Evolutionary conservation across 2,888 invertebrate genomes (phyloP).

Genomic region (Liodrosophila aerea): DNA sequence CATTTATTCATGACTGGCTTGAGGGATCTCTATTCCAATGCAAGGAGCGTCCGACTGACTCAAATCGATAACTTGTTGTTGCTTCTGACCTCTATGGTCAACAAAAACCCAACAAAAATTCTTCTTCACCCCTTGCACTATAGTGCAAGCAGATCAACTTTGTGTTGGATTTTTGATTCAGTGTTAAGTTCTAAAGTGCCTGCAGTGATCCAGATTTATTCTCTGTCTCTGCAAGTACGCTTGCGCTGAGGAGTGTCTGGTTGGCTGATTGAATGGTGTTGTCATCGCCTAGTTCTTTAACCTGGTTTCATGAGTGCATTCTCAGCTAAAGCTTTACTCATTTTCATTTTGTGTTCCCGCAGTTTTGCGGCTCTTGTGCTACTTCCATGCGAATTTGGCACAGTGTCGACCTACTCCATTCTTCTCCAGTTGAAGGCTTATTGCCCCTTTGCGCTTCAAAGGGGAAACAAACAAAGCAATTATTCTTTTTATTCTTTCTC

Average conservation of each 20-base stretch:
- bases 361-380: conserved; percentile 53
- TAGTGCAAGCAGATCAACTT: too few relatives aligned
- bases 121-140: too few relatives aligned
- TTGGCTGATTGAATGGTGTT: too few relatives aligned
- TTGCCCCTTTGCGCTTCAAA: not conserved
- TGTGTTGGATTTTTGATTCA: conserved; percentile 48
- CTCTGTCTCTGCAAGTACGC: conserved; percentile 25
- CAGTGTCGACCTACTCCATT: conserved; percentile 24
- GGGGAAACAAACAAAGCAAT: too few relatives aligned
- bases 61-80: too few relatives aligned
- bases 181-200: conserved; percentile 54
- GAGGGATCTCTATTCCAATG: too few relatives aligned
- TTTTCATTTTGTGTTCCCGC: conserved; percentile 20
- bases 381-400: conserved; percentile 57
- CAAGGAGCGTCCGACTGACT: too few relatives aligned
- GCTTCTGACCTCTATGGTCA: too few relatives aligned
- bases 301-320: conserved; percentile 22
- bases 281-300: conserved; percentile 30
- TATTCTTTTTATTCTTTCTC: conserved; percentile 4
- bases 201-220: conserved; percentile 6
- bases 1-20: too few relatives aligned
- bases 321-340: conserved; percentile 47
- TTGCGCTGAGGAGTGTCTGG: conserved; percentile 61
- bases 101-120: too few relatives aligned
- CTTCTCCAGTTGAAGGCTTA: too few relatives aligned